These are phyloP conservation scores for Microcebus lehilahytsara DNA, from an alignment of 2,113 vertebrate genomes.

Conservation along the genomic window DNA sequence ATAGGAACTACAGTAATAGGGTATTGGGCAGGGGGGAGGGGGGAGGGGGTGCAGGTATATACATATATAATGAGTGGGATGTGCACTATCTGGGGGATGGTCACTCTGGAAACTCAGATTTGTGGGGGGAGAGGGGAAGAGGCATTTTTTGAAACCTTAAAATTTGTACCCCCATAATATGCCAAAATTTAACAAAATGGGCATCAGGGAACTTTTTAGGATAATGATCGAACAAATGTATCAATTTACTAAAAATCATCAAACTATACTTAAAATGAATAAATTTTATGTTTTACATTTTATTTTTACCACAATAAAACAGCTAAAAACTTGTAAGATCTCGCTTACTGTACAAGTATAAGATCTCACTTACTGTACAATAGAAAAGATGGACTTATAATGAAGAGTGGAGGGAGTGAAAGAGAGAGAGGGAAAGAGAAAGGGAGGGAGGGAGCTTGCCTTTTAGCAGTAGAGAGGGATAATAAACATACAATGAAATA, in stretches of 20 bases:
- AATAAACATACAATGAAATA: neutral
- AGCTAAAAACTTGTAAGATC: neutral
- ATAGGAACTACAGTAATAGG: too few relatives aligned
- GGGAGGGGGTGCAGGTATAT: too few relatives aligned
- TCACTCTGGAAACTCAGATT: too few relatives aligned
- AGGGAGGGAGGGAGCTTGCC: neutral
- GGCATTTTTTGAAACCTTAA: too few relatives aligned
- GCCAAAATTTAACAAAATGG: neutral
- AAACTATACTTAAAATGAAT: neutral
- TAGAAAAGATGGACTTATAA: neutral
- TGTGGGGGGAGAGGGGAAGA: too few relatives aligned
- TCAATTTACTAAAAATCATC: neutral
- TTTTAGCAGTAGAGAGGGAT: neutral
- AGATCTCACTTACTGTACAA: neutral
- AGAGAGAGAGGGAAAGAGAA: neutral
- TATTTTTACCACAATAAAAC: neutral
- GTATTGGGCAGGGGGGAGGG: too few relatives aligned
- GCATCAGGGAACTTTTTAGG: neutral
- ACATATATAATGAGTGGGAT: too few relatives aligned
- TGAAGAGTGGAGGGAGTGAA: too few relatives aligned
- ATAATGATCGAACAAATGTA: neutral
- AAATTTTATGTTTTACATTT: neutral
- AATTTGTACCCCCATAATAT: too few relatives aligned
- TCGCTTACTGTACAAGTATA: neutral
- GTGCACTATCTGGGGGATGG: too few relatives aligned